These are phyloP conservation scores for Pedetes capensis DNA, from an alignment of 2,113 vertebrate genomes.

Conservation along the genomic window DNA sequence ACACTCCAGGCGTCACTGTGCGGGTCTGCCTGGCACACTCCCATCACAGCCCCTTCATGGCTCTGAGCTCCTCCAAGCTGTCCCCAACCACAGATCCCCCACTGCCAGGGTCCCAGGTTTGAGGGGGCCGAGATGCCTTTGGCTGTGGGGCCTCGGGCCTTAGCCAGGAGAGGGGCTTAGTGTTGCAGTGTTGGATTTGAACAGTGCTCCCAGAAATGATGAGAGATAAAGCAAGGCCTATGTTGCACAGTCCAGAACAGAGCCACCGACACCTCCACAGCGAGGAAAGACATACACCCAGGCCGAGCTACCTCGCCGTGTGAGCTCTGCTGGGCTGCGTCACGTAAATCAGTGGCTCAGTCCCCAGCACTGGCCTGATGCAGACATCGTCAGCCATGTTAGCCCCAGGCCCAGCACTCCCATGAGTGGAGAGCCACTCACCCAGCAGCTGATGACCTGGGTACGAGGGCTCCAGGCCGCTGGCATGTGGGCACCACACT, in stretches of 20 bases:
- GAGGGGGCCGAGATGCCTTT: background rate
- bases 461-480: fast-evolving
- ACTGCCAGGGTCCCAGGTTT: background rate
- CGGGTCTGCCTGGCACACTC: no score
- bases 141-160: background rate
- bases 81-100: background rate
- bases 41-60: no score
- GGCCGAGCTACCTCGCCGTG: background rate
- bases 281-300: background rate
- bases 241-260: background rate
- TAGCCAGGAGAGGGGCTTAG: background rate
- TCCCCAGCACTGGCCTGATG: background rate
- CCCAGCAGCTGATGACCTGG: no score
- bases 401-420: background rate
- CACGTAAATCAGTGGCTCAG: background rate
- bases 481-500: background rate
- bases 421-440: background rate
- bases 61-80: no score
- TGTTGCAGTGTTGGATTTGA: background rate
- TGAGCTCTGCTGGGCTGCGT: no score
- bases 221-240: background rate
- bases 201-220: background rate
- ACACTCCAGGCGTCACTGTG: background rate
- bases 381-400: no score
- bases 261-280: background rate